Conservation (phyloP, 2,113 vertebrate species). For the Paracanthobrama guichenoti region DNA sequence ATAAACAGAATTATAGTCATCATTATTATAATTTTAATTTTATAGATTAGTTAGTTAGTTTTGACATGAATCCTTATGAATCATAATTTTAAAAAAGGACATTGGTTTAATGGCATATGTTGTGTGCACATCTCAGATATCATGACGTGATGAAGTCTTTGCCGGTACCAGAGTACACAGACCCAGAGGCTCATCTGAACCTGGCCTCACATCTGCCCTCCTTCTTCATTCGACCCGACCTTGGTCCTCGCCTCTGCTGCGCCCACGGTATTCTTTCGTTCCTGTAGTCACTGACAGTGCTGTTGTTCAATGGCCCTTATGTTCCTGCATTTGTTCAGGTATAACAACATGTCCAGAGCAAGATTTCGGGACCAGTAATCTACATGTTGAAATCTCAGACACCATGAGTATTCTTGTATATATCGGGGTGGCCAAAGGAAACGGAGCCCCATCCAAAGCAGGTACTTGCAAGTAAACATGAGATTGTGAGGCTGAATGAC, state of each 20-base stretch:
- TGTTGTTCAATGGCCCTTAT: conserved; percentile 3
- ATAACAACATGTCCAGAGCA: conserved; percentile 84
- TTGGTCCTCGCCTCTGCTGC: conserved; percentile 85
- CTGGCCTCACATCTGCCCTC: conserved; percentile 85
- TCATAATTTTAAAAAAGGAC: too few species aligned
- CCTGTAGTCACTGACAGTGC: conserved; percentile 66
- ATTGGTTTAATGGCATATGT: not conserved
- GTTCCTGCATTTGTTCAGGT: conserved; percentile 65
- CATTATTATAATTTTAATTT: not conserved
- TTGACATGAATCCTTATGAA: too few species aligned
- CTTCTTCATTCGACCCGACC: conserved; percentile 87
- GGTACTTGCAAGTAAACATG: conserved; percentile 66
- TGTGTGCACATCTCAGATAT: conserved; percentile 68
- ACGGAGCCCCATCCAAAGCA: conserved; percentile 81
- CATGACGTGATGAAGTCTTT: conserved; percentile 84
- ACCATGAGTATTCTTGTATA: conserved; percentile 87
- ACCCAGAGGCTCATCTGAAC: conserved; percentile 85
- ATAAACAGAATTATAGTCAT: not conserved
- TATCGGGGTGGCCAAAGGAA: conserved; percentile 84
- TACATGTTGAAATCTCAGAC: conserved; percentile 88
- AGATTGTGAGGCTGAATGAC: not conserved
- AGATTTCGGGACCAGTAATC: conserved; percentile 86
- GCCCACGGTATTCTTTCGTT: conserved; percentile 79
- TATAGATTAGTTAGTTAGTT: too few species aligned
- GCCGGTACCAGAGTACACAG: conserved; percentile 86